Conservation (phyloP, 1,140 invertebrate genomes). For the Stegodyphus mimosarum region DNA sequence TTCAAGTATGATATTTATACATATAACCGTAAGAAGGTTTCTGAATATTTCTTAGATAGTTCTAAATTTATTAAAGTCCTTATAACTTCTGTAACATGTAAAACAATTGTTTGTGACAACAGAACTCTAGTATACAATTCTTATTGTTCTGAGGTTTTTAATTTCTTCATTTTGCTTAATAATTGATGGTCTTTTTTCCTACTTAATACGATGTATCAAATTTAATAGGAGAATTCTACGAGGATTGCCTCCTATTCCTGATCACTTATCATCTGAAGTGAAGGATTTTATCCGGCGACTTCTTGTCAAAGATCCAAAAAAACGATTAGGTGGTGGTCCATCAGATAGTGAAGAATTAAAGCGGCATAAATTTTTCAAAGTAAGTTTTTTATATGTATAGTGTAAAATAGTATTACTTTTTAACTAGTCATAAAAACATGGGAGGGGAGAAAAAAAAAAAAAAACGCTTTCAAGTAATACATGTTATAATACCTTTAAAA, state of each 20-base stretch:
- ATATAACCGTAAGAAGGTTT: no score
- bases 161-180: background rate
- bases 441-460: no score
- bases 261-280: constrained; percentile 74
- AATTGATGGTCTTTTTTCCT: background rate
- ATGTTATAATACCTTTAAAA: no score
- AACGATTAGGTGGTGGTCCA: constrained; percentile 84
- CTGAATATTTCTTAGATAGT: no score
- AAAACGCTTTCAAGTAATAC: no score
- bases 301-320: constrained; percentile 87
- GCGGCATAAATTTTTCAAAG: constrained; percentile 85
- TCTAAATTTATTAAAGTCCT: no score
- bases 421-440: background rate
- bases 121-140: no score
- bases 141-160: background rate
- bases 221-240: constrained; percentile 78
- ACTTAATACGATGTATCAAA: background rate
- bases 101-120: no score
- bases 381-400: constrained; percentile 59
- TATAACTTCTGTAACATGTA: no score
- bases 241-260: constrained; percentile 87
- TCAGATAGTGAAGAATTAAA: constrained; percentile 86
- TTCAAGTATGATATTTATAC: no score
- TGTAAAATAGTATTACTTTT: background rate
- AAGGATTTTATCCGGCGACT: constrained; percentile 79